These are phyloP conservation scores for Microcebus lehilahytsara DNA, from an alignment of 2,113 vertebrate species.

Conservation along the genomic window DNA sequence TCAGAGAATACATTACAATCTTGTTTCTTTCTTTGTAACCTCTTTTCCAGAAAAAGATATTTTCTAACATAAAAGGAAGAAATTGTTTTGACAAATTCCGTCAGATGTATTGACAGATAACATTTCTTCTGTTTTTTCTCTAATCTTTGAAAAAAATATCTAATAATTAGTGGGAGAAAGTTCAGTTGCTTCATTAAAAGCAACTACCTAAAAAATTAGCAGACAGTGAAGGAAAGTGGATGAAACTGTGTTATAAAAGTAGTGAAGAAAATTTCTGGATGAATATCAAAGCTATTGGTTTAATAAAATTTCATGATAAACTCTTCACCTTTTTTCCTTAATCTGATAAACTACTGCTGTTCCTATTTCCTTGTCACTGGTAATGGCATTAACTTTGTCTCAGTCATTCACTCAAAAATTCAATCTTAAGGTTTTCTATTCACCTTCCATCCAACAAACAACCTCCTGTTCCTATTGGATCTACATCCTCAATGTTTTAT, in stretches of 20 bases:
- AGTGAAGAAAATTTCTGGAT: neutral
- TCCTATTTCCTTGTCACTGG: neutral
- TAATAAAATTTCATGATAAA: neutral
- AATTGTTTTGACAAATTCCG: neutral
- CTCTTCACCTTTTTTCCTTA: neutral
- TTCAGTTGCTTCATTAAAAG: neutral
- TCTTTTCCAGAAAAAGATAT: neutral
- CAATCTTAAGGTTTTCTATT: neutral
- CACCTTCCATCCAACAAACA: neutral
- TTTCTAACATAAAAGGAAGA: neutral
- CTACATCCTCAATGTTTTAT: neutral
- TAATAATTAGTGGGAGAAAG: neutral
- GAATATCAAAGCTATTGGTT: neutral
- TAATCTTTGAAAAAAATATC: slow-evolving; percentile 23
- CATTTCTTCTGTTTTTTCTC: neutral
- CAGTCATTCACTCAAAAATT: neutral
- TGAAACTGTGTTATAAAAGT: neutral
- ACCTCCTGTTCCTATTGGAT: neutral
- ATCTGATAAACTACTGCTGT: neutral
- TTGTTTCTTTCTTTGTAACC: neutral
- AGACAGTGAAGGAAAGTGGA: neutral
- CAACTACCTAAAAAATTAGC: neutral
- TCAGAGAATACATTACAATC: neutral
- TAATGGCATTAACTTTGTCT: neutral
- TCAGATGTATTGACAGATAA: neutral